A percentile compares a stretch with the other conserved stretches of the same genome.
These are phyloP conservation scores for Nothocercus julius DNA, from an alignment of 2,113 vertebrate species.

Conservation along the genomic window DNA sequence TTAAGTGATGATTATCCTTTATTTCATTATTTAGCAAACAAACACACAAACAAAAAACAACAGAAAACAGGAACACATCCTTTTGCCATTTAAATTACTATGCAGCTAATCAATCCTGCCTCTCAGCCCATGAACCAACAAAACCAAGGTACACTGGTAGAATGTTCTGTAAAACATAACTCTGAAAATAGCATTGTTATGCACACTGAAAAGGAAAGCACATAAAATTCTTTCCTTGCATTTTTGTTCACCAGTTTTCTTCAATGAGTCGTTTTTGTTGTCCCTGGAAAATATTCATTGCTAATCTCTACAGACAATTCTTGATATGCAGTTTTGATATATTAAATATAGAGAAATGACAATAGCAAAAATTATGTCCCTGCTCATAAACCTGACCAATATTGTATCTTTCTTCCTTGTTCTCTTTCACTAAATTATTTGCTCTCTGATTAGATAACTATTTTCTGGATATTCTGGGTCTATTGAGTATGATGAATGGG, in stretches of 20 bases:
- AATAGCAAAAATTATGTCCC: background rate
- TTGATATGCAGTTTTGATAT: background rate
- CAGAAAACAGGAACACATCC: too few species aligned
- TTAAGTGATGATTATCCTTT: background rate
- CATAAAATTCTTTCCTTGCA: background rate
- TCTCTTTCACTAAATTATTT: background rate
- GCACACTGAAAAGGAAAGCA: background rate
- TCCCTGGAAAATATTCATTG: background rate
- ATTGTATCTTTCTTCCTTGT: background rate
- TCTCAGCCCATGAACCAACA: constrained; percentile 22
- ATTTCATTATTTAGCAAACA: background rate
- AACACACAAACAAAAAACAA: too few species aligned
- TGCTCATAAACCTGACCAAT: background rate
- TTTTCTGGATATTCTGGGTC: background rate
- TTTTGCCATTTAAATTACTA: background rate
- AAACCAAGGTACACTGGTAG: background rate
- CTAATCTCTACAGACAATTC: background rate
- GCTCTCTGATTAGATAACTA: background rate
- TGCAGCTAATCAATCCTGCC: background rate
- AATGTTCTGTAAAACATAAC: background rate
- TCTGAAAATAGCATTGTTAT: background rate
- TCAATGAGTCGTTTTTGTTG: background rate
- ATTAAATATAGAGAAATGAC: background rate
- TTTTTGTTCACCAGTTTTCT: background rate
- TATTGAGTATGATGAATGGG: background rate